Conservation (phyloP, 1,140 invertebrate species). For the Monomorium pharaonis region DNA sequence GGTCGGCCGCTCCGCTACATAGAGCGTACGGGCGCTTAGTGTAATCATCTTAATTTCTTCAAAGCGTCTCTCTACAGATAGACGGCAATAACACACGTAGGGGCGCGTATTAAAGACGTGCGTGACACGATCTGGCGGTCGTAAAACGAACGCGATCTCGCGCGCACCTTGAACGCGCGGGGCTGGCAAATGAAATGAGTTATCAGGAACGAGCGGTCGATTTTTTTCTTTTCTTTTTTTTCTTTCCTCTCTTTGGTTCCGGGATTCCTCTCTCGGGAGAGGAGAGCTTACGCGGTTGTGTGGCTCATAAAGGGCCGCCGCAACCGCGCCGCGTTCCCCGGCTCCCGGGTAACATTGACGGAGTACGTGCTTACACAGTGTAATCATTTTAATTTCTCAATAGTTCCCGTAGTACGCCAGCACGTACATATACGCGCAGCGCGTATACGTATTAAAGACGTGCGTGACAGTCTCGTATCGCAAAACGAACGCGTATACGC, state of each 20-base stretch:
- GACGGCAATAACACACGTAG: background rate
- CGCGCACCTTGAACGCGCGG: background rate
- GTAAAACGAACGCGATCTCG: background rate
- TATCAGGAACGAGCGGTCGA: constrained; percentile 18
- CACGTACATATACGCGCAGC: background rate
- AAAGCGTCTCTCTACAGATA: background rate
- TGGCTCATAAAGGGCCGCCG: background rate
- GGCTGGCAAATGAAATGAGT: constrained; percentile 37
- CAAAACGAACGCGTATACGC: constrained; percentile 11
- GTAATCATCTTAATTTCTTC: constrained; percentile 39
- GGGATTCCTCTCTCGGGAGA: background rate
- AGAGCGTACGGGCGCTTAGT: background rate
- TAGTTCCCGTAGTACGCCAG: background rate
- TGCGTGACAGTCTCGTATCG: constrained; percentile 35
- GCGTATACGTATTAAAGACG: constrained; percentile 23
- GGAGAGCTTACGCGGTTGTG: background rate
- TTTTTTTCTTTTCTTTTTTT: background rate
- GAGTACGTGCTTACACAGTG: background rate
- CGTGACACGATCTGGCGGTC: constrained; percentile 29
- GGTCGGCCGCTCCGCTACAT: background rate
- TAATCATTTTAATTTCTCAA: constrained; percentile 33
- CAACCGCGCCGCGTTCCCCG: background rate
- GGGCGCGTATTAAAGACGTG: constrained; percentile 17
- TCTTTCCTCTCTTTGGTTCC: background rate
- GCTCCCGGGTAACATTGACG: background rate